These are phyloP conservation scores for Pissodes strobi DNA, from an alignment of 1,140 invertebrate species.

Conservation along the genomic window DNA sequence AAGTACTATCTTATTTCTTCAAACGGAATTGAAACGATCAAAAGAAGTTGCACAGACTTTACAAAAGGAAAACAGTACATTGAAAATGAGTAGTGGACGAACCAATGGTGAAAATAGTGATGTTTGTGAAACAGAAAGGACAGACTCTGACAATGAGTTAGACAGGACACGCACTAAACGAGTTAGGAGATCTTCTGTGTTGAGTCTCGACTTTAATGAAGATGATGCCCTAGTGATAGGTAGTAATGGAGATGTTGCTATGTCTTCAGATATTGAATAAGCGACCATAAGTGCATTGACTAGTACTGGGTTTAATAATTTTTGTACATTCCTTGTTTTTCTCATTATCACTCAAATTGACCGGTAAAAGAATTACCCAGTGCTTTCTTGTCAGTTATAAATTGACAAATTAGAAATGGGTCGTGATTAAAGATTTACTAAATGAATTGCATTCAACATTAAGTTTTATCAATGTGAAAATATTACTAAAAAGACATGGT, in stretches of 20 bases:
- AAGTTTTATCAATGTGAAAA: neutral
- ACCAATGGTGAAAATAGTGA: slow-evolving; percentile 52
- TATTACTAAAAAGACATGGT: too few species aligned
- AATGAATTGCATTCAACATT: neutral
- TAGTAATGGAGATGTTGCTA: slow-evolving; percentile 62
- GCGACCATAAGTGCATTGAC: neutral
- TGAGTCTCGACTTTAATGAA: slow-evolving; percentile 74
- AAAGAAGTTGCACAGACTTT: slow-evolving; percentile 63
- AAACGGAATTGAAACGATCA: slow-evolving; percentile 84
- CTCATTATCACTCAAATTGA: too few species aligned
- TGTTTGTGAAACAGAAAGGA: slow-evolving; percentile 57
- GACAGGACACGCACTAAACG: slow-evolving; percentile 63
- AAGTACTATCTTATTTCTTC: slow-evolving; percentile 91
- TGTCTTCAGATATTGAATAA: slow-evolving; percentile 48
- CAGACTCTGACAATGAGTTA: slow-evolving; percentile 58
- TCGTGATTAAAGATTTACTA: neutral
- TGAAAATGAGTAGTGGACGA: slow-evolving; percentile 46
- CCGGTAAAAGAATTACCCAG: neutral
- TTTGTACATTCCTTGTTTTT: neutral
- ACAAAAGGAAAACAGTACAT: slow-evolving; percentile 53
- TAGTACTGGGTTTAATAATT: neutral
- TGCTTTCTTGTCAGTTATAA: neutral
- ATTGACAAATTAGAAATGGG: too few species aligned
- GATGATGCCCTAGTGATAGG: slow-evolving; percentile 62
- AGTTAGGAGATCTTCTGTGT: slow-evolving; percentile 68